Conservation (phyloP, 2,113 vertebrate species). For the Anhinga rufa region DNA sequence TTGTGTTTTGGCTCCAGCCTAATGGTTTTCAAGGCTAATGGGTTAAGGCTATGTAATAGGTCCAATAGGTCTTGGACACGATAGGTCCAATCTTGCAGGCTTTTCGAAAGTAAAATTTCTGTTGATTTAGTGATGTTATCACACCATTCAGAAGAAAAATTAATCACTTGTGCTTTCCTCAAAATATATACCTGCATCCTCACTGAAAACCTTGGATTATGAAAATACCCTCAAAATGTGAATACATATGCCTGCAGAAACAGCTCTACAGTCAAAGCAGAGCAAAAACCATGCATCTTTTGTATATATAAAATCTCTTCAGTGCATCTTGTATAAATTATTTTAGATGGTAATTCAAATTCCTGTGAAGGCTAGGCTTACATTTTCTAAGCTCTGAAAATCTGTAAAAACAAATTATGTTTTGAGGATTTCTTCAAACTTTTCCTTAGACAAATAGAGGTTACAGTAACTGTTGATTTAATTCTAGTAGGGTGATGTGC, state of each 20-base stretch:
- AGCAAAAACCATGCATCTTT: background rate
- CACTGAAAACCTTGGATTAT: background rate
- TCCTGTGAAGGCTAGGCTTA: background rate
- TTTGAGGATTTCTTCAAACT: background rate
- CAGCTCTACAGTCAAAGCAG: background rate
- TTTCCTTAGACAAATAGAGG: background rate
- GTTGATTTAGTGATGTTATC: background rate
- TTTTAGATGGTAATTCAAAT: background rate
- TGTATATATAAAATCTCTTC: background rate
- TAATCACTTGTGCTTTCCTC: background rate
- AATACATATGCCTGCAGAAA: background rate
- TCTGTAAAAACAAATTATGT: background rate
- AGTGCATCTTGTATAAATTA: background rate
- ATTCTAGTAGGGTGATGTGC: background rate
- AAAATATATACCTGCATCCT: background rate
- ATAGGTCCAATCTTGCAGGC: background rate
- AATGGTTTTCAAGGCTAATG: background rate
- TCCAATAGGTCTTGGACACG: background rate
- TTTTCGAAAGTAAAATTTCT: background rate
- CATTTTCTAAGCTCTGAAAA: background rate
- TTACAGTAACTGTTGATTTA: background rate
- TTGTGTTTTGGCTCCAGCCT: background rate
- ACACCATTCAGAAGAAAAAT: background rate
- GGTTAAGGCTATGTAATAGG: background rate
- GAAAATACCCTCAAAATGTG: background rate